Conservation (phyloP, 1,140 invertebrate species). For the Magallana ariakensis region DNA sequence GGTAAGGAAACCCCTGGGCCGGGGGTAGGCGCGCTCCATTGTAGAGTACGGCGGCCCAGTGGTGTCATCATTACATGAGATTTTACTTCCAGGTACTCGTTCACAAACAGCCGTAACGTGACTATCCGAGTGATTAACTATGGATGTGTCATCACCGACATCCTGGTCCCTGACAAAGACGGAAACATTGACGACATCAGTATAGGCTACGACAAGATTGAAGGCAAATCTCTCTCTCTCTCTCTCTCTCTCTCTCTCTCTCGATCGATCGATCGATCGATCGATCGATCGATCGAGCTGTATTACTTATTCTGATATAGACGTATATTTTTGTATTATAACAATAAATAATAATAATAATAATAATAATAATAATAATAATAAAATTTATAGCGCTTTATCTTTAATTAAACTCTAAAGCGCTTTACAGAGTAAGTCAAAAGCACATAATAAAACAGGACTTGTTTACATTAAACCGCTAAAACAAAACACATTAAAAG, state of each 20-base stretch:
- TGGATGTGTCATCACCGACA: conserved; percentile 88
- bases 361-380: too few species aligned
- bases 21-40: not conserved
- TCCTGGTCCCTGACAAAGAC: conserved; percentile 86
- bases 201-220: conserved; percentile 88
- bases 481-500: too few species aligned
- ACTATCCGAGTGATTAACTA: conserved; percentile 76
- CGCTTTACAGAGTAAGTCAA: too few species aligned
- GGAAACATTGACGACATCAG: conserved; percentile 87
- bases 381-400: too few species aligned
- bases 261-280: too few species aligned
- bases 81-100: conserved; percentile 32
- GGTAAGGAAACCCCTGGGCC: too few species aligned
- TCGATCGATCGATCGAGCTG: too few species aligned
- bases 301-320: not conserved
- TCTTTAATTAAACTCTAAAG: too few species aligned
- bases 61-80: not conserved
- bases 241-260: not conserved
- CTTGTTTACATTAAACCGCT: too few species aligned
- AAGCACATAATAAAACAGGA: too few species aligned
- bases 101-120: conserved; percentile 67
- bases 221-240: conserved; percentile 77
- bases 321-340: not conserved
- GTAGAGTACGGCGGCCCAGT: not conserved
- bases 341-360: too few species aligned